Percentiles rank a stretch among this genome's conserved stretches.
phyloP scores from a whole-genome alignment of 2,113 vertebrate species.

The Malurus cyaneus region DNA sequence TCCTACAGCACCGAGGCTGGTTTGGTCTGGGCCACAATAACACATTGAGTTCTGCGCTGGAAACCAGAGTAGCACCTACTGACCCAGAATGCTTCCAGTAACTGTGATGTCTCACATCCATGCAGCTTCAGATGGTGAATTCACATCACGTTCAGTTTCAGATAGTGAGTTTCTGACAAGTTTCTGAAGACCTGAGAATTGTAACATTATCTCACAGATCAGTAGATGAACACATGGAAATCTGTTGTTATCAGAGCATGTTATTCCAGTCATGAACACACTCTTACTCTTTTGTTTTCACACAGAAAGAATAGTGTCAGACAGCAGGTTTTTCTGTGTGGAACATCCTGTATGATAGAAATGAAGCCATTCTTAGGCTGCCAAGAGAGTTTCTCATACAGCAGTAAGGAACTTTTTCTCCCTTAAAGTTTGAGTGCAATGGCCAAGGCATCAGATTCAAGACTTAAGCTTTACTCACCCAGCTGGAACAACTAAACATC shows the following conservation, averaged over 20 bases:
- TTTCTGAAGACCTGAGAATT: neutral
- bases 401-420: neutral
- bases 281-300: neutral
- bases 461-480: neutral
- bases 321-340: neutral
- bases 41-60: rapidly evolving
- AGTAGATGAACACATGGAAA: neutral
- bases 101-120: neutral
- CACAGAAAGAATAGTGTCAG: rapidly evolving
- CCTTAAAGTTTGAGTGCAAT: neutral
- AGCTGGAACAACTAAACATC: neutral
- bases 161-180: neutral
- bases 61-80: neutral
- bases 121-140: too few relatives aligned
- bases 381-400: neutral
- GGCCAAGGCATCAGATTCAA: neutral
- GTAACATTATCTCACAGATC: neutral
- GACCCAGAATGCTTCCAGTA: neutral
- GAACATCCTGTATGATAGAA: neutral
- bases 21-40: neutral
- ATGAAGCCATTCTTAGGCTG: neutral
- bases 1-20: neutral
- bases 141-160: neutral
- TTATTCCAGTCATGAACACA: neutral
- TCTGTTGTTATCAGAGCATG: neutral